Base-by-base conservation (phyloP, 2,113 vertebrate genomes). In the Phylloscopus trochiloides region DNA sequence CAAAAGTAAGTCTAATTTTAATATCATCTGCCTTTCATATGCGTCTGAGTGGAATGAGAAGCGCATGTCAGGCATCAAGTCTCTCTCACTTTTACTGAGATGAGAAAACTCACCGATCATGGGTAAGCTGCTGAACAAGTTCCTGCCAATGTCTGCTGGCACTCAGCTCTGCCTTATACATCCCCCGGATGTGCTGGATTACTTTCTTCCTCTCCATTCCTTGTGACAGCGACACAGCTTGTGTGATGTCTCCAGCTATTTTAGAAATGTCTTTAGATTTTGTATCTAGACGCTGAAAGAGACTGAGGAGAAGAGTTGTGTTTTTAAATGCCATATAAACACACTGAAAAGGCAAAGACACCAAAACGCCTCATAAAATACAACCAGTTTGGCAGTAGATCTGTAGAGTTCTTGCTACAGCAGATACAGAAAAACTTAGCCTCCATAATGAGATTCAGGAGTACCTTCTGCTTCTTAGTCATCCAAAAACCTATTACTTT, bases 211-310 rank as follows among this genome's bases (percentile, higher is more conserved):
- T 98, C 98, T 99, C 99, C 97, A 99, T 99, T 94, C 99, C 99
- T 97, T 99, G 99, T 38, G 98, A 98, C 66, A 99, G 98, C 36
- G 99, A 99, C 85, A 99, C 99, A 85, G 98, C 98, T 97, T 99
- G 99, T 17, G 99, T 99, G 96, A 99, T 98, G 92, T 99, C 99
- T 47, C 99, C 99, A 58, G 99, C 99, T 74, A 99, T 99, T 98
- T 99, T 99, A 58, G 99, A 99, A 96, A 99, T 99, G 93, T 99
- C 99, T 97, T 99, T 99, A 71, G 99, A 99, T 96, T 99, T 99
- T 78, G 98, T 97, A 62, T 99, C 98, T n/a, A 99, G 97, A 84
- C 99, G 98, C 97, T 99, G 99, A 95, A 99, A 98, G 68, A 99
- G 98, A 97, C 99, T 99, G 96, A 65, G 34, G 47, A 84, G 65